Evolutionary conservation across 2,888 invertebrate genomes (phyloP), one percentile per base, ranked within the genome.

Genomic region (Andrena hattorfiana): DNA sequence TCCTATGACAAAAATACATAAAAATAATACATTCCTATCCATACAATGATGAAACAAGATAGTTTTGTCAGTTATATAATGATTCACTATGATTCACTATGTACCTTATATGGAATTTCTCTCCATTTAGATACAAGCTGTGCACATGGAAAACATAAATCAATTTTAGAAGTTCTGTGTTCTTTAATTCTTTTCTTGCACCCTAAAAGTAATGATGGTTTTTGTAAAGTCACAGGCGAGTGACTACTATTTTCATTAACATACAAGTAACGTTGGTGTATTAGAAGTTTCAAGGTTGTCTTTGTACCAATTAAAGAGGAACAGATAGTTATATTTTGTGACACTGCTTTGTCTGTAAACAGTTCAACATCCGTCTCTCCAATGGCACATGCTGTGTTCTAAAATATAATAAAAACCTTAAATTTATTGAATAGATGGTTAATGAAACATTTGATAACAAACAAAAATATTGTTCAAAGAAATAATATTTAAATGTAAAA

Each of bases 291-390:
- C 16, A 93, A 82, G 13, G 62, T 51, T 51, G 75, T 78, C 8
- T 69, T 77, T 4, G 67, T 66, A 35, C 72, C 68, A 28, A 54
- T 86, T 16, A 93, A 72, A 20, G 56, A 54, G 10, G 89, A 71
- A 42, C 94, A 94, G 6, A 90, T 68, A 0, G 92, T 91, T 28
- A 93, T 83, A 64, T 91, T 89, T 74, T 94, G 94, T 1, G 72
- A 51, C 6, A 81, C 59, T 20, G 93, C 92, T 48, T 91, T 92
- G 62, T 93, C 93, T 4, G 89, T 89, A 72, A 93, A 93, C 13
- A 91, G 72, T 82, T 94, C 94, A 0, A 93, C 89, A 75, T 94
- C 90, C 30, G 90, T 91, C 86, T 93, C 92, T 6, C 93, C 93
- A 2, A 85, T 78, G 0, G 91, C 89, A 72, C 94, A 94, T 13